Conservation (phyloP, 2,797 vertebrate species). For the Manis crassicaudata region DNA sequence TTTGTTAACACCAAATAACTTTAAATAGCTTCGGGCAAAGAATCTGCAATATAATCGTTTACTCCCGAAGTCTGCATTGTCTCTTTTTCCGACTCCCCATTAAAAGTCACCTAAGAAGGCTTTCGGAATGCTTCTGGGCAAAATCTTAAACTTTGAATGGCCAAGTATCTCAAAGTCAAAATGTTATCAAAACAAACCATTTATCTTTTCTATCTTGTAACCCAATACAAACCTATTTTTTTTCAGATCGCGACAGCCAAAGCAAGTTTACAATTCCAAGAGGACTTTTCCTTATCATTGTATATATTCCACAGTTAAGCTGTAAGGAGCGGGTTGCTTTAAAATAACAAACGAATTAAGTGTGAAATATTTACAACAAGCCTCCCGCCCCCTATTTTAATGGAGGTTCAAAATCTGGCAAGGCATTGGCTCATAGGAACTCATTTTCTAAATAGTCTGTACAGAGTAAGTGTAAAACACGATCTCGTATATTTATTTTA, state of each 20-base stretch:
- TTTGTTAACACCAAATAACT: neutral
- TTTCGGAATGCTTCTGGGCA: conserved; percentile 61
- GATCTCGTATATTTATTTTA: neutral
- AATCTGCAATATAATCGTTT: neutral
- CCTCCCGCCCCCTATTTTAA: conserved; percentile 67
- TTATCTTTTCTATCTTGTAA: conserved; percentile 81
- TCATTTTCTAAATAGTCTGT: neutral
- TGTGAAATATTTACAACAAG: conserved; percentile 80
- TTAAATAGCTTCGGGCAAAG: conserved; percentile 11
- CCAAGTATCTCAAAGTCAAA: conserved; percentile 77
- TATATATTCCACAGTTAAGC: conserved; percentile 65
- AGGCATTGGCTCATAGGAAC: neutral
- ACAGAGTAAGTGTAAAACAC: neutral
- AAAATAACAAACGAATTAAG: conserved; percentile 82
- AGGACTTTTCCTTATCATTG: conserved; percentile 69
- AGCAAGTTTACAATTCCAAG: conserved; percentile 74
- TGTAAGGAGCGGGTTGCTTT: conserved; percentile 64
- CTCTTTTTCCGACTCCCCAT: conserved; percentile 15
- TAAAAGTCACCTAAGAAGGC: conserved; percentile 16
- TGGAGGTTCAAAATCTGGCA: conserved; percentile 61
- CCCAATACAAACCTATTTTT: conserved; percentile 67
- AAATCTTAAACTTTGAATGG: conserved; percentile 65
- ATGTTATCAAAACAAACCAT: conserved; percentile 84
- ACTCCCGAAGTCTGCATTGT: neutral
- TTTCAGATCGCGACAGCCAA: conserved; percentile 75